Base-by-base conservation (phyloP, 1,140 invertebrate species). In the Oedothorax gibbosus region DNA sequence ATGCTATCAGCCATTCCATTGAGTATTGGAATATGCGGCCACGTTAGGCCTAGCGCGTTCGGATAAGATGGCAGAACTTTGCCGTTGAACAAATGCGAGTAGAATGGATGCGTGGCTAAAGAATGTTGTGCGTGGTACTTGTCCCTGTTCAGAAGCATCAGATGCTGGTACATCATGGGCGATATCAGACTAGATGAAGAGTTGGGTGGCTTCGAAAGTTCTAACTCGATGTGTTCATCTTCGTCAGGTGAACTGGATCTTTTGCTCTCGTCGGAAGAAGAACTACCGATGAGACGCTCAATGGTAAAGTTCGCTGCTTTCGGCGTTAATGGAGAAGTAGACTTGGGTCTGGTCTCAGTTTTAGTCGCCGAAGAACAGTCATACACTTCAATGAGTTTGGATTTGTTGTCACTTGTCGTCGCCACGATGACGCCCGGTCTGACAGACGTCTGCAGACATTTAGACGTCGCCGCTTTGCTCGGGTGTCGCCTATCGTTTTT, bases 231-330 rank as follows among this genome's bases (percentile, higher is more conserved):
- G 18, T 72, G 49, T 65, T 77, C 51, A 6, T 77, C 21, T 11
- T 56, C 68, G 50, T 72, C 68, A 9, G 77, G 57, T 9, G 72
- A 69, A 69, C 75, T 64, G 7, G 35, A 50, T 60, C 71, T 75
- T 20, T 84, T 84, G 15, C 14, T 35, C 11, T 64, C 68, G 14
- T n/a, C 51, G 9, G 66, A 50, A 9, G 68, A 73, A 14, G 66
- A 71, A 15, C 11, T 66, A 69, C 85, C 79, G 50, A 86, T 86
- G 8, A 86, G 53, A 54, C 50, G 66, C 51, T 86, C 85, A 7
- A 86, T 86, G 4, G 78, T 81, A 64, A 86, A 86, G 35, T 79
- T 80, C 0, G 85, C 77, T 10, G 76, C 85, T 80, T 86, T 86
- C 0, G 85, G 75, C 0, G 83, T 85, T n/a, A 85, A 20, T 11